Evolutionary conservation across 2,113 vertebrate species (phyloP).

Genomic region (Mustela lutreola): DNA sequence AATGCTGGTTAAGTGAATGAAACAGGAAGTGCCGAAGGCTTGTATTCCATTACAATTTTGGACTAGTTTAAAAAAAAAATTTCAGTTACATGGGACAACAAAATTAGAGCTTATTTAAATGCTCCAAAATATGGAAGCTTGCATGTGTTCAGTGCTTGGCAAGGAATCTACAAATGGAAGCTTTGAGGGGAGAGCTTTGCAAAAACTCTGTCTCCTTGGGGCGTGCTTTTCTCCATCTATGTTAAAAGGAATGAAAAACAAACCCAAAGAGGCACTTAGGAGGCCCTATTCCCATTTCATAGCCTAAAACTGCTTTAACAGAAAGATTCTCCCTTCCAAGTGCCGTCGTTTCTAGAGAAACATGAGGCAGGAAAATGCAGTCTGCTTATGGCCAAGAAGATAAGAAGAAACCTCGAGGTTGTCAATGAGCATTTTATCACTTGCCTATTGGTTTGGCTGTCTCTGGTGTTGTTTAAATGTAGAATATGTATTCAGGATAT

Average conservation of each 20-base stretch:
- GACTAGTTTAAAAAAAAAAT: neutral
- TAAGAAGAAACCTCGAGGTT: neutral
- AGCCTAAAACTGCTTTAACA: neutral
- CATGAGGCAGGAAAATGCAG: neutral
- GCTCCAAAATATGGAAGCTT: neutral
- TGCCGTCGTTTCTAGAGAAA: neutral
- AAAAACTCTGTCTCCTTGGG: neutral
- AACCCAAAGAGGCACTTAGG: neutral
- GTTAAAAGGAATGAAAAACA: neutral
- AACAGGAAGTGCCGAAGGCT: neutral
- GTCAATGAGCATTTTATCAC: neutral
- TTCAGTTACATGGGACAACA: neutral
- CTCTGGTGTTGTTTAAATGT: slow-evolving; percentile 19
- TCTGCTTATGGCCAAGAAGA: neutral
- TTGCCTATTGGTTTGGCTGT: neutral
- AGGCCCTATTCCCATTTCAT: no score
- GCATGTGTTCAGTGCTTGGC: neutral
- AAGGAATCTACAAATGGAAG: neutral
- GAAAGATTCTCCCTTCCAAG: neutral
- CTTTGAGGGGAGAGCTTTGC: neutral
- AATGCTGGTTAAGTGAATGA: slow-evolving; percentile 14
- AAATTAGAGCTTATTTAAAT: slow-evolving; percentile 51
- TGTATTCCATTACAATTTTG: neutral
- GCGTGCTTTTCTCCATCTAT: neutral
- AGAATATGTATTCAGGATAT: slow-evolving; percentile 33